Percentiles rank a stretch among this genome's conserved stretches.
Evolutionary conservation across 2,797 vertebrate species (phyloP).

Genomic region (Etheostoma perlongum): DNA sequence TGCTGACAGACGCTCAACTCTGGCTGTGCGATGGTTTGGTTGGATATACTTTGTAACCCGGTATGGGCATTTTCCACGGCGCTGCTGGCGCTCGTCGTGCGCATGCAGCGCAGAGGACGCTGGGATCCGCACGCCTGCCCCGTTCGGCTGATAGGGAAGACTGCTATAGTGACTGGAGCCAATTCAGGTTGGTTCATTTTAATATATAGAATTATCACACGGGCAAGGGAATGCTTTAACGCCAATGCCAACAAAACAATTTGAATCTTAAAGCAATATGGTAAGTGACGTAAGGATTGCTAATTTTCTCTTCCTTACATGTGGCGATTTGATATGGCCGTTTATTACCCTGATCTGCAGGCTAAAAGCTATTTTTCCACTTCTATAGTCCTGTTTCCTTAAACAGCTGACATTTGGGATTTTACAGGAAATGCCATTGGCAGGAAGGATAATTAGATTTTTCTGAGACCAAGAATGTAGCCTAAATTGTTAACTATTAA

Average conservation of each 20-base stretch:
- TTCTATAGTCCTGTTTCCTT: neutral
- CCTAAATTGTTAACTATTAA: too few relatives aligned
- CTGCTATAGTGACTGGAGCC: constrained; percentile 89
- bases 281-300: neutral
- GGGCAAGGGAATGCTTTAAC: neutral
- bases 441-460: neutral
- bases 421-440: neutral
- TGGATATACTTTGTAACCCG: constrained; percentile 73
- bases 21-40: constrained; percentile 49
- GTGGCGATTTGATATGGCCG: neutral
- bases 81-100: constrained; percentile 76
- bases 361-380: too few relatives aligned
- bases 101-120: constrained; percentile 35
- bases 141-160: constrained; percentile 84
- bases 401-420: neutral
- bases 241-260: neutral
- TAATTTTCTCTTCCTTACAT: neutral
- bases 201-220: neutral
- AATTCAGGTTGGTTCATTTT: constrained; percentile 81
- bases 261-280: neutral
- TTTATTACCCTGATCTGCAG: neutral
- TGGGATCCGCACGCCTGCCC: constrained; percentile 84
- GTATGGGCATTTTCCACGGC: constrained; percentile 75
- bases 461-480: neutral
- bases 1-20: rapidly evolving